phyloP scores from a whole-genome alignment of 2,797 vertebrate genomes.

The Prionace glauca region DNA sequence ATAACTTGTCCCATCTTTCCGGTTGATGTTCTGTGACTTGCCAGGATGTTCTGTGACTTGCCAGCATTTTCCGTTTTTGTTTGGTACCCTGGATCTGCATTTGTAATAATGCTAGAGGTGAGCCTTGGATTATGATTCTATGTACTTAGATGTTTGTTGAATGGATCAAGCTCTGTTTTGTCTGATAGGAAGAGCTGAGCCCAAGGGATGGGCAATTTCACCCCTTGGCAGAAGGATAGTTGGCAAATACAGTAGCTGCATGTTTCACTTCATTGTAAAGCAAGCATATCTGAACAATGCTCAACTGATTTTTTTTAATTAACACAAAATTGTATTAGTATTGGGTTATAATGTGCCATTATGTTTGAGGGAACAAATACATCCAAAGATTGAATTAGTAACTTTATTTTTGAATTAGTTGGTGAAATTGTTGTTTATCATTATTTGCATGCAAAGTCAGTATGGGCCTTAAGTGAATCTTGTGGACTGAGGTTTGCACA shows the following conservation, averaged over 20 bases:
- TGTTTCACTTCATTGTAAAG: conserved; percentile 47
- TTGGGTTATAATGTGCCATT: background rate
- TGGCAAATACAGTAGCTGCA: background rate
- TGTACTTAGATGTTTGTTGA: background rate
- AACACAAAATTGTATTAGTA: background rate
- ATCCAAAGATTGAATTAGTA: background rate
- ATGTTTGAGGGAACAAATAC: background rate
- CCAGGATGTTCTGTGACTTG: background rate
- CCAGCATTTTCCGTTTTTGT: background rate
- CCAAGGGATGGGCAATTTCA: background rate
- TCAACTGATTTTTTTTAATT: background rate
- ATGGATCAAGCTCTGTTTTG: background rate
- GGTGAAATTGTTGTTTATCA: background rate
- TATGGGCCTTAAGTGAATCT: background rate
- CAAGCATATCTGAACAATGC: conserved; percentile 77
- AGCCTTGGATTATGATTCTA: background rate
- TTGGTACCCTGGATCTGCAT: background rate
- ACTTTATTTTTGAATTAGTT: background rate
- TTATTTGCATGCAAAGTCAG: background rate
- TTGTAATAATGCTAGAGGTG: background rate
- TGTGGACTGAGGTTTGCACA: background rate
- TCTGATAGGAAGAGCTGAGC: background rate
- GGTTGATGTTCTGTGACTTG: background rate
- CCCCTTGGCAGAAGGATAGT: background rate
- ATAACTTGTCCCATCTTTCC: background rate